A percentile compares a stretch with the other conserved stretches of the same genome.
Evolutionary conservation across 2,113 vertebrate genomes (phyloP).

Genomic region (Tympanuchus pallidicinctus): DNA sequence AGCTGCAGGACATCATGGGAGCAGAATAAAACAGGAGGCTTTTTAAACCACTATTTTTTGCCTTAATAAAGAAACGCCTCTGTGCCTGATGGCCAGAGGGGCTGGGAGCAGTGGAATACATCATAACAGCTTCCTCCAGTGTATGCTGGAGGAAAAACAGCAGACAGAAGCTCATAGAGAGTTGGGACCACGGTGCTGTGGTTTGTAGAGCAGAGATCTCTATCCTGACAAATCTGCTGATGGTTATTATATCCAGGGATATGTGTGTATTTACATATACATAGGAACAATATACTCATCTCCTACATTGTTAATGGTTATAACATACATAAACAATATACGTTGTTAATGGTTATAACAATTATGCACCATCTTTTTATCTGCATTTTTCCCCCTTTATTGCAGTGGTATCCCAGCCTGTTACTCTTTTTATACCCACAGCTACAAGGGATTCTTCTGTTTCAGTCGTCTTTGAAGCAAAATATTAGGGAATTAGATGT

Average conservation of each 20-base stretch:
- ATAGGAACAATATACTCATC: background rate
- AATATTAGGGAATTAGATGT: background rate
- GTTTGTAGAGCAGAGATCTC: background rate
- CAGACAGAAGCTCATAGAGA: background rate
- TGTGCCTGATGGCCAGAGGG: background rate
- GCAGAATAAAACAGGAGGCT: background rate
- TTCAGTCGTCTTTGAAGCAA: background rate
- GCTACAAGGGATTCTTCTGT: background rate
- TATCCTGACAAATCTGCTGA: background rate
- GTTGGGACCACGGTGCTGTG: background rate
- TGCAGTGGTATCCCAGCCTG: background rate
- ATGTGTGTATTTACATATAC: background rate
- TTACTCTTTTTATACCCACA: background rate
- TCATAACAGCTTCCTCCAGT: background rate
- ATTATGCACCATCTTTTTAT: background rate
- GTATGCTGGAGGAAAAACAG: background rate
- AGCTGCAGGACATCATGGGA: background rate
- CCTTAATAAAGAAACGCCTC: background rate
- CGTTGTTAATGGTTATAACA: background rate
- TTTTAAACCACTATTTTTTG: slow-evolving; percentile 1
- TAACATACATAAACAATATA: background rate
- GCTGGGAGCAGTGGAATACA: background rate
- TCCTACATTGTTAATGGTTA: background rate
- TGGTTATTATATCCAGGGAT: background rate
- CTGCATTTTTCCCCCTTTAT: background rate